Percentiles rank a stretch among this genome's conserved stretches.
Evolutionary conservation across 2,797 vertebrate species (phyloP).

Genomic region (Cuniculus paca): DNA sequence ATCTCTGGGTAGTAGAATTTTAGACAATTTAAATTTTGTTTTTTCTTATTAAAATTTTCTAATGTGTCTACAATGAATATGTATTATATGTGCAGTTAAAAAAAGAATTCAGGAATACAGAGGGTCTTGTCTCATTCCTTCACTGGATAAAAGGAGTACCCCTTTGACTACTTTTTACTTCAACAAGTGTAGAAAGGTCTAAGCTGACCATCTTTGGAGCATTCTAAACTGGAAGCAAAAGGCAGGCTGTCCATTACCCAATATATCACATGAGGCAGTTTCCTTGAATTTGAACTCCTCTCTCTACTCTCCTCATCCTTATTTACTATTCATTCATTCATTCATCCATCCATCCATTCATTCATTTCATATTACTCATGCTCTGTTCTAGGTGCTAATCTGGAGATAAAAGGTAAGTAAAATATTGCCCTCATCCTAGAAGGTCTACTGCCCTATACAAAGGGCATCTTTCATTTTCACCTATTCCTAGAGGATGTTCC

Average conservation of each 20-base stretch:
- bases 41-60: conserved; percentile 71
- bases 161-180: conserved; percentile 52
- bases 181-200: conserved; percentile 61
- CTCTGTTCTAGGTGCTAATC: conserved; percentile 45
- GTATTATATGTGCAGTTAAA: conserved; percentile 68
- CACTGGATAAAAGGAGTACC: conserved; percentile 49
- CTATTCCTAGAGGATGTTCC: conserved; percentile 42
- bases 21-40: conserved; percentile 69
- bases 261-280: conserved; percentile 10
- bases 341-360: conserved; percentile 43
- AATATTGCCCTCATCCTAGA: conserved; percentile 29
- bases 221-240: conserved; percentile 63
- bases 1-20: conserved; percentile 75
- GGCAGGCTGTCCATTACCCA: background rate
- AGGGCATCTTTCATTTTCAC: conserved; percentile 66
- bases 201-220: conserved; percentile 57
- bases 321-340: conserved; percentile 3
- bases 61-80: conserved; percentile 73
- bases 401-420: conserved; percentile 63
- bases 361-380: conserved; percentile 53
- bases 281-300: conserved; percentile 62
- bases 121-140: conserved; percentile 57
- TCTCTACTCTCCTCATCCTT: conserved; percentile 50
- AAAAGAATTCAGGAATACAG: conserved; percentile 62
- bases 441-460: conserved; percentile 55